phyloP scores from a whole-genome alignment of 2,113 vertebrate species.

The Thinocorus orbignyianus region DNA sequence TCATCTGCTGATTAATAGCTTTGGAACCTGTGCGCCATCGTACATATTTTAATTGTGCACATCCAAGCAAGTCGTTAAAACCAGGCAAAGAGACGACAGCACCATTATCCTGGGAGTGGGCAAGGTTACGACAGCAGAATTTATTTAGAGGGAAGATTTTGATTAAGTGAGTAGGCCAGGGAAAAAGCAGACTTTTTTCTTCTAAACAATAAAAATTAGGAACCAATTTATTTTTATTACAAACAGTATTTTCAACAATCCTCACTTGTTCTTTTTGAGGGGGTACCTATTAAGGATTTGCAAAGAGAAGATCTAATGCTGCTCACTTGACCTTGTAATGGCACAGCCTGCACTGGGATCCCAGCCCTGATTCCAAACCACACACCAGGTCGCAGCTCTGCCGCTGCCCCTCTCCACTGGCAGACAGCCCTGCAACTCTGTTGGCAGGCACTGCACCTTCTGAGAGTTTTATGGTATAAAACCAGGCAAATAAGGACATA shows the following conservation, averaged over 20 bases:
- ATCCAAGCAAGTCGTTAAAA: neutral
- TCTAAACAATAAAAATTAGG: neutral
- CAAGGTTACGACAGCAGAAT: neutral
- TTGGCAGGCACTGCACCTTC: neutral
- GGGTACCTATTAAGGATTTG: neutral
- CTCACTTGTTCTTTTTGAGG: no score
- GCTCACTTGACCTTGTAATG: neutral
- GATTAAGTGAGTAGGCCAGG: neutral
- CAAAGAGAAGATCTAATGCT: neutral
- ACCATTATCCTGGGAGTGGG: neutral
- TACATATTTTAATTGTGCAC: neutral
- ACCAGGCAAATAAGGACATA: neutral
- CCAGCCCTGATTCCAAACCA: neutral
- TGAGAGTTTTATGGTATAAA: neutral
- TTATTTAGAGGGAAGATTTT: neutral
- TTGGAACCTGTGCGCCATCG: neutral
- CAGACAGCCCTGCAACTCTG: rapidly evolving
- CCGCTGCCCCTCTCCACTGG: neutral
- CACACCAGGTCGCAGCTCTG: neutral
- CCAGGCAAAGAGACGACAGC: neutral
- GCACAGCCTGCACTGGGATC: neutral
- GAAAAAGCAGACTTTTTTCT: neutral
- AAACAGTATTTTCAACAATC: neutral
- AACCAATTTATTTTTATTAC: neutral
- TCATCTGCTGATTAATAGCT: neutral